Percentiles rank a stretch among this genome's conserved stretches.
Evolutionary conservation across 2,888 invertebrate species (phyloP).

Genomic region (Ptilodon capucinus): DNA sequence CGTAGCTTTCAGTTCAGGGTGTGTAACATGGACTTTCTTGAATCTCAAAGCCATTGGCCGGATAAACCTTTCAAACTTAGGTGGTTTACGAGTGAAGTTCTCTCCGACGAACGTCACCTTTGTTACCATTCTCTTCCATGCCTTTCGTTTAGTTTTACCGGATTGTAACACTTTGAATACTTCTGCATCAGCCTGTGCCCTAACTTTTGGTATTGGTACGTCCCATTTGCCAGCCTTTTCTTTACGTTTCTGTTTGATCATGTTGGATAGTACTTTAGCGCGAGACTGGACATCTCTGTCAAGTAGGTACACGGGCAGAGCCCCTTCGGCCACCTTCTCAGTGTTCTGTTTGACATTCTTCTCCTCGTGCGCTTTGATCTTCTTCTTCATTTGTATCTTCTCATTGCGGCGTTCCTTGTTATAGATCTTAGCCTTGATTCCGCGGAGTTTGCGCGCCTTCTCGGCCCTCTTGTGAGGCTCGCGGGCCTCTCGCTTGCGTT

Average conservation of each 20-base stretch:
- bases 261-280: constrained; percentile 98
- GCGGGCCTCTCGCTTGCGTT: constrained; percentile 97
- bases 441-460: constrained; percentile 95
- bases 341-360: constrained; percentile 94
- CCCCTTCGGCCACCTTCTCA: constrained; percentile 93
- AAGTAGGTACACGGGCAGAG: constrained; percentile 97
- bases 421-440: constrained; percentile 98
- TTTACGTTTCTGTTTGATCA: constrained; percentile 99
- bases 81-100: constrained; percentile 98
- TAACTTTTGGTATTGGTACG: constrained; percentile 99
- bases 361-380: constrained; percentile 98
- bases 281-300: constrained; percentile 97
- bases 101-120: constrained; percentile 99
- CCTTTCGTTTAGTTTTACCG: constrained; percentile 96
- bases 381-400: constrained; percentile 99
- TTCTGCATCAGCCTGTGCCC: constrained; percentile 97
- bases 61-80: constrained; percentile 99
- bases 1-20: constrained; percentile 99
- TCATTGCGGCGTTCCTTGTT: constrained; percentile 98
- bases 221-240: constrained; percentile 99
- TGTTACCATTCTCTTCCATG: constrained; percentile 99
- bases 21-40: constrained; percentile 99
- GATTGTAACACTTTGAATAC: constrained; percentile 96
- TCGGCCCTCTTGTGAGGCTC: constrained; percentile 95
- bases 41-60: constrained; percentile 98